A percentile compares a stretch with the other conserved stretches of the same genome.
Conservation (phyloP, 2,888 invertebrate genomes). For the Heliconius aoede region DNA sequence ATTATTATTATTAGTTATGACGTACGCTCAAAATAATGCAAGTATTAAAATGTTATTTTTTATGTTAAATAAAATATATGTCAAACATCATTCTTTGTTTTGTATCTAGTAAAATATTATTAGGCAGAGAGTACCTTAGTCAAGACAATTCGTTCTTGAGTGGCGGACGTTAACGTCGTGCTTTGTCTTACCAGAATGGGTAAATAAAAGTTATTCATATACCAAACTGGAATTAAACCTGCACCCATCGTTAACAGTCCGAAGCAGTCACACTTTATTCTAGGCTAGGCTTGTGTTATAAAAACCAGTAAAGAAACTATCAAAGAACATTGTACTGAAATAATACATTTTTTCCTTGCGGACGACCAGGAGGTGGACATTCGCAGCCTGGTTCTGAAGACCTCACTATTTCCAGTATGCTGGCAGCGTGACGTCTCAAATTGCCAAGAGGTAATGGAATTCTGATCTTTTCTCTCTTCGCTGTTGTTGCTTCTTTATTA, state of each 20-base stretch:
- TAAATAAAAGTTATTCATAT: neutral
- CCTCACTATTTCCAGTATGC: slow-evolving; percentile 57
- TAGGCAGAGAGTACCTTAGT: no score
- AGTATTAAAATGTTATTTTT: neutral
- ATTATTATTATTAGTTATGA: neutral
- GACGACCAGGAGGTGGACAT: slow-evolving; percentile 56
- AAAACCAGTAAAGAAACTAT: neutral
- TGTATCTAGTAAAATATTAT: neutral
- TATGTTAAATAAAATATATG: neutral
- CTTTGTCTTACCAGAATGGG: neutral
- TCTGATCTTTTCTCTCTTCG: slow-evolving; percentile 7
- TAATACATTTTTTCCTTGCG: slow-evolving; percentile 53
- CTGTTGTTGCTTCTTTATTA: neutral
- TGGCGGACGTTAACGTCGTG: neutral
- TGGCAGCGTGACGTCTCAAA: slow-evolving; percentile 60
- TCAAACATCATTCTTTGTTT: neutral
- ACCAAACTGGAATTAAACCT: neutral
- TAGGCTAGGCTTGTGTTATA: neutral
- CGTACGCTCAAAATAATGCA: neutral
- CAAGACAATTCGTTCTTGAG: neutral
- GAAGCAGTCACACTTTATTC: no score
- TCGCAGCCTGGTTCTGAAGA: slow-evolving; percentile 62
- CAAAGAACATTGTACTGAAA: neutral
- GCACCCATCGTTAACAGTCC: neutral
- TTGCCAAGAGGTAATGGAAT: slow-evolving; percentile 36